Evolutionary conservation across 2,888 invertebrate species (phyloP), one percentile per base, ranked within the genome.

Genomic region (Cataglyphis rosenhaueri): DNA sequence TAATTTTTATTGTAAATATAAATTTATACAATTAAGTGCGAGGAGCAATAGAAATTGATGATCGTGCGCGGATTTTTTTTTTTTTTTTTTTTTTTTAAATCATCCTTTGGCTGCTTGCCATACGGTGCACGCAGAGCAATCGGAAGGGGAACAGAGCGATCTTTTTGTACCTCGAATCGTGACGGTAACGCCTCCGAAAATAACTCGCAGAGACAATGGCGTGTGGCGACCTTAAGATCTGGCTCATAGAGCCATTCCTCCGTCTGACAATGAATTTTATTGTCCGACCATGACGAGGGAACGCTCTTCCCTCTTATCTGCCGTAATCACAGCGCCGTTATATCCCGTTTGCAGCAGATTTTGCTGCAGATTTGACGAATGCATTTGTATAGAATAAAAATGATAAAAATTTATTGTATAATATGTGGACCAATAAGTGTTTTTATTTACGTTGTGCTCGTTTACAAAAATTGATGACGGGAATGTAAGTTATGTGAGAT

Each of bases 91-190:
- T 59, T 76, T 48, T 81, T 82, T 78, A 1, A 84, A 86, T 88
- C 81, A 84, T 59, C 32, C 57, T 25, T 41, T 35, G 48, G 3
- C 84, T 76, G 15, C 1, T 73, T 71, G 62, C 74, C 76, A 66
- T 73, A 79, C 55, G 62, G 81, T 81, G 52, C 8, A 52, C 62
- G 83, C 66, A 44, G 55, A 35, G 79, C 86, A 82, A 88, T 88
- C 73, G 76, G 70, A 78, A 74, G 74, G 74, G 87, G 89, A 88
- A 87, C 84, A 61, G 83, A 88, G 59, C 82, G 84, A 88, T 88
- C 81, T 85, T 88, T 88, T 88, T 81, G 85, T 87, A 89, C 82
- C 66, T 38, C 82, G 89, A 73, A 82, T 87, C 89, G 84, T 87
- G 87, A 88, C 85, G 88, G 68, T 44, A 74, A 81, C 41, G 84